These are phyloP conservation scores for Nannobrachium achirus DNA, from an alignment of 2,113 vertebrate species.

Conservation along the genomic window DNA sequence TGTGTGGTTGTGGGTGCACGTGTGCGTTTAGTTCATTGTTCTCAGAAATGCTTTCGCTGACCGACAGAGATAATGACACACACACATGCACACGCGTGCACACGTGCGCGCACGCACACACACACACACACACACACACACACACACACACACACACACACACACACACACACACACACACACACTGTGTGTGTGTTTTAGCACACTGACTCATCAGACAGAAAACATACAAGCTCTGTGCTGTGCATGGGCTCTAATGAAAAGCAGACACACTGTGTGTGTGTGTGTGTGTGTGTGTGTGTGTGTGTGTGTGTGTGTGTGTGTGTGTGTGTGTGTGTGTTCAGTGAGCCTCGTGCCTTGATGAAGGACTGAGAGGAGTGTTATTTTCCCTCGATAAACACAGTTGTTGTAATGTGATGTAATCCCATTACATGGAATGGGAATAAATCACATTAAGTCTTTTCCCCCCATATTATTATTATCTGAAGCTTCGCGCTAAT, in stretches of 20 bases:
- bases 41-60: not conserved
- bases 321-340: constrained; percentile 1
- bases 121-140: constrained; percentile 15
- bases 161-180: constrained; percentile 9
- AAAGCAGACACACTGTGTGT: constrained; percentile 64
- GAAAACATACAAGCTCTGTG: constrained; percentile 47
- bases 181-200: constrained; percentile 27
- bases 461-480: too few species aligned
- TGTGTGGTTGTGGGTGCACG: too few species aligned
- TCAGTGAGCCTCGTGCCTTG: constrained; percentile 62
- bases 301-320: constrained; percentile 3
- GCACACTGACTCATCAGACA: constrained; percentile 40
- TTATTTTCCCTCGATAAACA: constrained; percentile 72
- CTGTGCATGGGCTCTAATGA: constrained; percentile 69
- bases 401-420: not conserved
- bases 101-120: not conserved
- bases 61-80: not conserved
- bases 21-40: too few species aligned
- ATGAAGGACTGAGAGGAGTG: constrained; percentile 68
- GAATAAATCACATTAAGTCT: too few species aligned
- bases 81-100: constrained; percentile 1
- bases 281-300: constrained; percentile 34
- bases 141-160: constrained; percentile 8
- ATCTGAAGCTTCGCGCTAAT: too few species aligned
- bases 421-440: too few species aligned